phyloP scores from a whole-genome alignment of 2,888 invertebrate species.

The Subacronicta megacephala region DNA sequence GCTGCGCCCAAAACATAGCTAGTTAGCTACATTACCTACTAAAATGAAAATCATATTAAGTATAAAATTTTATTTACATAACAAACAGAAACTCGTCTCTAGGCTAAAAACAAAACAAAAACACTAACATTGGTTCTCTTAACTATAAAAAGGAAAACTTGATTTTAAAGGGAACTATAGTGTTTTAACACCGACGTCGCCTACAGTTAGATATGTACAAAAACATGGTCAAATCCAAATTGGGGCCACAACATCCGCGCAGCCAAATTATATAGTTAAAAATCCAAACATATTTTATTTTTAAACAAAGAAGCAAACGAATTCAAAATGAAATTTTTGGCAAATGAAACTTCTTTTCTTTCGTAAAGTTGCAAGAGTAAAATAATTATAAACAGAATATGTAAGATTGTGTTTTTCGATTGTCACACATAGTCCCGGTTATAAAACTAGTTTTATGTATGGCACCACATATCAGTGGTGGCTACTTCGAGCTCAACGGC shows the following conservation, averaged over 20 bases:
- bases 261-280: conserved; percentile 38
- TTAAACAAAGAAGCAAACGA: conserved; percentile 40
- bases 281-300: conserved; percentile 47
- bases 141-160: conserved; percentile 47
- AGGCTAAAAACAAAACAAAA: conserved; percentile 62
- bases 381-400: conserved; percentile 6
- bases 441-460: conserved; percentile 37
- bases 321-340: conserved; percentile 28
- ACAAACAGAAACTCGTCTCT: conserved; percentile 57
- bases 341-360: conserved; percentile 36
- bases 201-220: conserved; percentile 55
- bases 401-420: conserved; percentile 6
- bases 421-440: conserved; percentile 1
- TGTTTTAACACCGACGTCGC: conserved; percentile 86
- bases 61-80: conserved; percentile 72
- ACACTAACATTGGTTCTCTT: conserved; percentile 53
- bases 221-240: conserved; percentile 29
- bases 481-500: conserved; percentile 84
- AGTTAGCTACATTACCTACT: conserved; percentile 29
- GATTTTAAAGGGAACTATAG: conserved; percentile 53
- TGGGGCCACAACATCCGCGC: conserved; percentile 17
- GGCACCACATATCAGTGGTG: conserved; percentile 83
- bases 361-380: conserved; percentile 12
- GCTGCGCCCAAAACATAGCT: conserved; percentile 29
- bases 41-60: conserved; percentile 60